Percentiles rank a stretch among this genome's conserved stretches.
These are phyloP conservation scores for Mobula hypostoma DNA, from an alignment of 2,113 vertebrate genomes.

Conservation along the genomic window DNA sequence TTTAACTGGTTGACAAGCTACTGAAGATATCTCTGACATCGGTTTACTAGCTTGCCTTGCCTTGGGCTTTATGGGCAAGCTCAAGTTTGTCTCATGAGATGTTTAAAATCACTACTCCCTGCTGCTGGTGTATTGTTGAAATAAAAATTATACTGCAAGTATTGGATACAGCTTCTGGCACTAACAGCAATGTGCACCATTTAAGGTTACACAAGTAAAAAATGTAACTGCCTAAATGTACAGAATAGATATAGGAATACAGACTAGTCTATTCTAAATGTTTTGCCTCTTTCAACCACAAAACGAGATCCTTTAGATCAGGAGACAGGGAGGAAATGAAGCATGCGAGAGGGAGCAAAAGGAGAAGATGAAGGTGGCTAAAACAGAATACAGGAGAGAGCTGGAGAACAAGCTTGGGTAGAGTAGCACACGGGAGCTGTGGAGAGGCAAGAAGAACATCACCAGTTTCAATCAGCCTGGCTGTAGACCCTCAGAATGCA, in stretches of 20 bases:
- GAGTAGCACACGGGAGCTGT: too few relatives aligned
- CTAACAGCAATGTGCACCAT: neutral
- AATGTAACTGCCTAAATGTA: neutral
- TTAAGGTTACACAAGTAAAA: neutral
- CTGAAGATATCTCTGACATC: constrained; percentile 33
- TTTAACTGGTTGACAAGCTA: constrained; percentile 4
- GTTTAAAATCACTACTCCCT: constrained; percentile 1
- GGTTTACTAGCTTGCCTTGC: constrained; percentile 43
- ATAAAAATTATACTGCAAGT: neutral
- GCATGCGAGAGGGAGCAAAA: too few relatives aligned
- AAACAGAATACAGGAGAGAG: too few relatives aligned
- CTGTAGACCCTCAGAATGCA: too few relatives aligned
- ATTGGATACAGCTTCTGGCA: neutral
- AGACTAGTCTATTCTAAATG: neutral
- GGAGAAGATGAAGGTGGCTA: too few relatives aligned
- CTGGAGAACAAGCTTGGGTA: too few relatives aligned
- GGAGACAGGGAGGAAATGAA: too few relatives aligned
- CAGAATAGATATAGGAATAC: neutral
- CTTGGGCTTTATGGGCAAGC: constrained; percentile 38
- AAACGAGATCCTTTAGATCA: too few relatives aligned
- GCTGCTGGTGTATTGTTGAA: neutral
- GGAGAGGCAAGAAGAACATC: too few relatives aligned
- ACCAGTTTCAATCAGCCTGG: too few relatives aligned
- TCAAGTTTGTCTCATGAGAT: neutral
- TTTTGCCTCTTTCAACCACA: neutral